Base-by-base conservation (phyloP, 2,113 vertebrate genomes). In the Scopus umbretta region DNA sequence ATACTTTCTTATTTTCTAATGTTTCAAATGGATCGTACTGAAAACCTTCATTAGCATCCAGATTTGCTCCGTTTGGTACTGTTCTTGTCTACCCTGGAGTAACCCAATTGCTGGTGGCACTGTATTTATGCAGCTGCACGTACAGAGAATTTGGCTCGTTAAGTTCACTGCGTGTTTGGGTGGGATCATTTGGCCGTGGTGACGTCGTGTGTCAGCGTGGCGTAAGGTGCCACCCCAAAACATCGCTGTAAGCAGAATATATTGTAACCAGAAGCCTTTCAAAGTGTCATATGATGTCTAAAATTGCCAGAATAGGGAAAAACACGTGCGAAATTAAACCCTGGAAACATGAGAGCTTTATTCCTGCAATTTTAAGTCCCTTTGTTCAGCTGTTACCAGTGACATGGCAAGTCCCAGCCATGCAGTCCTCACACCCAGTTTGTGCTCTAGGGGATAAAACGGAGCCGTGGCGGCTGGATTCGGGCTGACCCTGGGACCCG, bases 211-310 rank as follows among this genome's bases (percentile, higher is more conserved):
- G 83, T 74, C 10, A 7, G 1, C 2, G 8, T 16, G 30, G 34
- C 4, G 1, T 43, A 9, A 86, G 63, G 11, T 76, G 43, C 65
- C 72, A 20, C 47, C 42, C 47, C 36, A 16, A 21, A 53, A 26
- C 38, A 3, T 71, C 55, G 0, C 71, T 67, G n/a, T 25, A 20
- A 14, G 52, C 11, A 0, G 17, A 2, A 19, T 6, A 18, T 21
- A 0, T 53, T 9, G 25, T 59, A 18, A 16, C 13, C 68, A 25
- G 16, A 49, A n/a, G 47, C 10, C 62, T 78, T 56, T 66, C 66
- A 26, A 0, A 82, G 49, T 11, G 25, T 82, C 11, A 1, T 6
- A 2, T 0, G 1, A 13, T 26, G 32, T 5, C 66, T 58, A 0
- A 5, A 21, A 16, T 11, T 36, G 27, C 34, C 58, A 72, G 55